Base-by-base conservation (phyloP, 1,140 invertebrate species). In the Drosophila rhopaloa region DNA sequence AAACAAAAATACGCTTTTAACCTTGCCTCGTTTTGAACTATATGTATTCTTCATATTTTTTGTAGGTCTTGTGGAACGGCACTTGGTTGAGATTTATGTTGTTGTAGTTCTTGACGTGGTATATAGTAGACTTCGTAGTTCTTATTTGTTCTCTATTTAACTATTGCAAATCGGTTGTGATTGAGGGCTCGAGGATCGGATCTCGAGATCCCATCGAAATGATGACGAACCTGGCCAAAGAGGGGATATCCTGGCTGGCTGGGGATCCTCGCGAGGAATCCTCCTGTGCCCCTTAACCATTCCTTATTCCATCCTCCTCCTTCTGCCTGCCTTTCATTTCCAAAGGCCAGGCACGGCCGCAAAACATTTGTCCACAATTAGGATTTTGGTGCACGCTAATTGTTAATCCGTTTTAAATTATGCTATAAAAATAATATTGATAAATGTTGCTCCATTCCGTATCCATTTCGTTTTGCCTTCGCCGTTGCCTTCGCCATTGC, bases 341-440 rank as follows among this genome's bases (percentile, higher is more conserved):
- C n/a, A 51, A 51, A 51, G 65, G 60, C 47, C 24, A 46, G 35
- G 48, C 50, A 32, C 43, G 57, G 54, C 46, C 57, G 41, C 63
- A 56, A 46, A 70, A 70, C 63, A 71, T 65, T 46, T 72, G 38
- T 56, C 41, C 75, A 63, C 72, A 76, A 75, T 77, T 76, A 53
- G 75, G 62, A 76, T 66, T 24, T 54, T 43, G 71, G 51, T 74
- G 70, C 73, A 63, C 54, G 43, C 58, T 78, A 78, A 78, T 76
- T 72, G 78, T 76, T 76, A 70, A 76, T 62, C 53, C 48, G 29
- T 44, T 77, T 66, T 72, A 78, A 88, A 82, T 83, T 82, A 86
- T 76, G 79, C 83, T 88, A 88, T 63, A 62, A 82, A 88, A 86
- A 70, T 72, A 83, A 79, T 83, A 88, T 86, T 86, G 83, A 79